Base-by-base conservation (phyloP, 1,140 invertebrate genomes). In the Glossosoma conforme region DNA sequence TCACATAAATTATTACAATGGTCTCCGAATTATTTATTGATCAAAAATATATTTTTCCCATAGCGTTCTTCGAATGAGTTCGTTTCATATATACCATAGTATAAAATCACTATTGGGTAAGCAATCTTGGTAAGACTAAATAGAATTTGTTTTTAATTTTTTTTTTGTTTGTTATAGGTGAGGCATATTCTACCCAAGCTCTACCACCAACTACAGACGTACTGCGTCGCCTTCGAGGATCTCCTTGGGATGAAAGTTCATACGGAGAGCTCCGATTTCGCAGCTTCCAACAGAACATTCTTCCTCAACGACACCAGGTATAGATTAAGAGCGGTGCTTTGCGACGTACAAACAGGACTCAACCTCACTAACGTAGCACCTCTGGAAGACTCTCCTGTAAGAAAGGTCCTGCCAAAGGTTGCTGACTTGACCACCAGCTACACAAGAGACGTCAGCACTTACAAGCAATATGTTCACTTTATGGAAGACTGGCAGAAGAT, bases 141-240 rank as follows among this genome's bases (percentile, higher is more conserved):
- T 35, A 5, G 33, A 42, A 25, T 25, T 20, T 22, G 25, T n/a
- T 2, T 13, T 41, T 20, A n/a, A 44, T 15, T 42, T 21, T 37
- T 44, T 55, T 50, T 38, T 28, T 33, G 45, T 9, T 50, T 45
- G 22, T 50, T 50, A 24, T 36, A 55, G 53, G n/a, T 45, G 3
- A 13, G 38, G 1, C 14, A 55, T 9, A 9, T 45, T 20, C 22
- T 55, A 5, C 10, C 40, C 3, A 50, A 41, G 19, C 41, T 55
- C 10, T 32, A 36, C 20, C 14, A 33, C 15, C 14, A 17, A n/a
- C 42, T 44, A 6, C 8, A 15, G 10, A 15, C n/a, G 11, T 54
- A 22, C 40, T 33, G 14, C n/a, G 22, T 19, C 8, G 46, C 44
- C 10, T 49, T 54, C n/a, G n/a, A 25, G 14, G 38, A 37, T 21